Base-by-base conservation (phyloP, 2,797 vertebrate species). In the Schizothorax lantsangensis region DNA sequence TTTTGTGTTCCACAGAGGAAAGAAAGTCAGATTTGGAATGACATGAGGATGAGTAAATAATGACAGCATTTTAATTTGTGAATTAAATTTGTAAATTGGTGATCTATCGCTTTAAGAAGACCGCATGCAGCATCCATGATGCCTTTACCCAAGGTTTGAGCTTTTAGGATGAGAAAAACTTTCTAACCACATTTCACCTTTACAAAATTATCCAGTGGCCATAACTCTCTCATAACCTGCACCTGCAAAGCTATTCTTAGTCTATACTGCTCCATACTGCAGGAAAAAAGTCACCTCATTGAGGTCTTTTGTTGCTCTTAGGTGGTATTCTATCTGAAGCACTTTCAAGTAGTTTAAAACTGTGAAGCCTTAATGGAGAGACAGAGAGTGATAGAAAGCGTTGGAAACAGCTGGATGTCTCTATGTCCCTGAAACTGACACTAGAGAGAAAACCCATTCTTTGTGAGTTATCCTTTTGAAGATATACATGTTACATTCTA, bases 311-410 rank as follows among this genome's bases (percentile, higher is more conserved):
- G 84, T 79, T 79, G 81, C 88, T 68, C 73, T 84, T 85, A 73
- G 81, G 69, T 88, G 72, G 10, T 81, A 81, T 90, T 90, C 75
- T 85, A 72, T 30, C 88, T 84, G 64, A 87, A 91, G 87, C 84
- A 85, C 85, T 89, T 89, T 90, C 74, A 84, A 88, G 88, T 84
- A 90, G 89, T 79, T 90, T 90, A 88, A 90, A 91, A 90, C 85
- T 80, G 71, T 87, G 83, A 83, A 68, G 68, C 69, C 79, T 81
- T 87, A 79, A 90, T 90, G 78, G 52, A 81, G 26, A 54, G 30
- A 83, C 77, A 89, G 45, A 84, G 40, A 78, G 30, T 72, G 72
- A 85, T 12, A 54, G 78, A 36, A 66, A 47, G 64, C 38, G 38
- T 54, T 21, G 5, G 43, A 30, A 30, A 30, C 66, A 84, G 68